Percentiles rank a stretch among this genome's conserved stretches.
These are phyloP conservation scores for Campoletis raptor DNA, from an alignment of 2,888 invertebrate species.

Conservation along the genomic window DNA sequence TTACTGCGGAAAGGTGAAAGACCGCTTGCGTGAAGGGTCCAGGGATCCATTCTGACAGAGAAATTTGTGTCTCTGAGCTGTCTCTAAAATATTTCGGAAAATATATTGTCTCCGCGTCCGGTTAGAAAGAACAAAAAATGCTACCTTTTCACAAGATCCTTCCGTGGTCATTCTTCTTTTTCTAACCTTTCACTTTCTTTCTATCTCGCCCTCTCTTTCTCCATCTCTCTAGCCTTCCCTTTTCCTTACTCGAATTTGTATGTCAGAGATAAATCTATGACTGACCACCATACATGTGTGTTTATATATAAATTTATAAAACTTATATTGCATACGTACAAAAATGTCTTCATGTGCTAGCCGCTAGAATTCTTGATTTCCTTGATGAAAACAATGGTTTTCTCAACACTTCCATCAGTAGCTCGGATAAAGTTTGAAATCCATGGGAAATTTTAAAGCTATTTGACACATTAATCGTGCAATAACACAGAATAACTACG, in stretches of 20 bases:
- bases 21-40: slow-evolving; percentile 48
- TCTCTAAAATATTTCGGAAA: slow-evolving; percentile 61
- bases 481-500: slow-evolving; percentile 71
- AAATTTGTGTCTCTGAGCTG: slow-evolving; percentile 36
- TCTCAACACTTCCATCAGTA: slow-evolving; percentile 11
- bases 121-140: slow-evolving; percentile 53
- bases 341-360: slow-evolving; percentile 25
- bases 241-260: slow-evolving; percentile 18
- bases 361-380: too few species aligned
- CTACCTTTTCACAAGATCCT: slow-evolving; percentile 46
- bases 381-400: neutral
- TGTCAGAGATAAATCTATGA: slow-evolving; percentile 36
- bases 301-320: slow-evolving; percentile 2
- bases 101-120: slow-evolving; percentile 62
- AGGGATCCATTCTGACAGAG: slow-evolving; percentile 44
- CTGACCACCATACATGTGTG: slow-evolving; percentile 1
- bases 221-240: slow-evolving; percentile 1
- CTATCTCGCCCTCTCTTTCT: slow-evolving; percentile 2
- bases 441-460: slow-evolving; percentile 37
- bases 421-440: slow-evolving; percentile 31
- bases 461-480: slow-evolving; percentile 68
- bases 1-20: slow-evolving; percentile 56
- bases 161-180: slow-evolving; percentile 39
- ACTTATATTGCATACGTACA: neutral
- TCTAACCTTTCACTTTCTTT: neutral